These are phyloP conservation scores for Corythucha ciliata DNA, from an alignment of 2,888 invertebrate genomes.

Conservation along the genomic window DNA sequence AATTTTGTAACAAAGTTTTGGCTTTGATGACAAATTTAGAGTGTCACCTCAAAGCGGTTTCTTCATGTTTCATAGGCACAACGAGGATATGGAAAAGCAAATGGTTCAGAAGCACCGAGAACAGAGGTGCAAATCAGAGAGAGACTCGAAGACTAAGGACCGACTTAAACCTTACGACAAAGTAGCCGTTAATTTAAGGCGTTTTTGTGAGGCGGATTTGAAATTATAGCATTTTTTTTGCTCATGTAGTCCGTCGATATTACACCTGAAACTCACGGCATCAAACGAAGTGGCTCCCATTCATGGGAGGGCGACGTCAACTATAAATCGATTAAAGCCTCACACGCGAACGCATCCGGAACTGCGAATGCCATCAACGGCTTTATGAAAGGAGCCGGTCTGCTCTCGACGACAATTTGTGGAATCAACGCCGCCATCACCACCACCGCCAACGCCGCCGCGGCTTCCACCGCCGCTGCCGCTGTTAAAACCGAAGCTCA, in stretches of 20 bases:
- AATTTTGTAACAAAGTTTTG: too few species aligned
- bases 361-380: constrained; percentile 34
- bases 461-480: neutral
- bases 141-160: constrained; percentile 44
- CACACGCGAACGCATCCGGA: constrained; percentile 40
- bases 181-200: constrained; percentile 35
- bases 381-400: too few species aligned
- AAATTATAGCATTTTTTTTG: too few species aligned
- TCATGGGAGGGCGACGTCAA: constrained; percentile 54
- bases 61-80: constrained; percentile 51
- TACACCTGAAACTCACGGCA: too few species aligned
- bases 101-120: constrained; percentile 63
- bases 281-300: constrained; percentile 54
- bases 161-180: constrained; percentile 42
- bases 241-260: too few species aligned
- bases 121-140: constrained; percentile 44
- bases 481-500: neutral
- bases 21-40: too few species aligned
- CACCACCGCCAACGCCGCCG: neutral
- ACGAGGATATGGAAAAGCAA: constrained; percentile 70
- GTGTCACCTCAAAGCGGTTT: too few species aligned
- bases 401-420: too few species aligned
- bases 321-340: constrained; percentile 49
- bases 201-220: too few species aligned
- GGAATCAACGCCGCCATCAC: too few species aligned